phyloP scores from a whole-genome alignment of 2,888 invertebrate species.

The Oscheius onirici region DNA sequence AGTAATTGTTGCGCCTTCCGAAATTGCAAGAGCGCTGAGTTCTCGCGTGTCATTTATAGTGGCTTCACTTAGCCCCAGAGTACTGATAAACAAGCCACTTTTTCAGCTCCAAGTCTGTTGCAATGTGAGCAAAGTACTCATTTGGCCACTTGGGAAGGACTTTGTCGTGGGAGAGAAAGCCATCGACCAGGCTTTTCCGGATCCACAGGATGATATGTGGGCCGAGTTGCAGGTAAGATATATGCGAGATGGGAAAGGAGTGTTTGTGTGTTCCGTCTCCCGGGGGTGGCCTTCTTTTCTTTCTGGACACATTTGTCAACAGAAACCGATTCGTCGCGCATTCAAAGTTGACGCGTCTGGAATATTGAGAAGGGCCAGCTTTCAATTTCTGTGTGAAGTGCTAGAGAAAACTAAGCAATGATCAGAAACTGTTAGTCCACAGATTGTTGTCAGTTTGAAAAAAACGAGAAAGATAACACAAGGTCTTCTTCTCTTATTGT shows the following conservation, averaged over 20 bases:
- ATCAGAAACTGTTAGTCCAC: too few species aligned
- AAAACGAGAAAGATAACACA: too few species aligned
- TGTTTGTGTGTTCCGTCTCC: background rate
- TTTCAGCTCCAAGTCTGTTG: constrained; percentile 38
- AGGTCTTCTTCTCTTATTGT: too few species aligned
- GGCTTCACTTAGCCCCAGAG: background rate
- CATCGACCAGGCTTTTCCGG: constrained; percentile 19
- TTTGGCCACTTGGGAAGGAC: constrained; percentile 26
- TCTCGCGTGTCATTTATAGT: background rate
- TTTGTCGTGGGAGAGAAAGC: constrained; percentile 18
- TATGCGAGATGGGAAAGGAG: background rate
- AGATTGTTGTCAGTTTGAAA: too few species aligned
- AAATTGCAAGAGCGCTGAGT: background rate
- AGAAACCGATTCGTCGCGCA: background rate
- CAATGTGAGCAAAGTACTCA: constrained; percentile 25
- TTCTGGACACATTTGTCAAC: background rate
- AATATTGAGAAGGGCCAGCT: too few species aligned
- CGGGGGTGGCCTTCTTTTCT: too few species aligned
- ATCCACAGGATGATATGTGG: constrained; percentile 27
- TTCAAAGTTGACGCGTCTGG: too few species aligned
- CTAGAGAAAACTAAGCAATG: too few species aligned
- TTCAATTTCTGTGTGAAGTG: too few species aligned
- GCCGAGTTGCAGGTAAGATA: constrained; percentile 30
- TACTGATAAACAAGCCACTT: background rate
- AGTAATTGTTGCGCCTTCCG: background rate